phyloP scores from a whole-genome alignment of 1,140 invertebrate genomes.

The Chlorops oryzae region DNA sequence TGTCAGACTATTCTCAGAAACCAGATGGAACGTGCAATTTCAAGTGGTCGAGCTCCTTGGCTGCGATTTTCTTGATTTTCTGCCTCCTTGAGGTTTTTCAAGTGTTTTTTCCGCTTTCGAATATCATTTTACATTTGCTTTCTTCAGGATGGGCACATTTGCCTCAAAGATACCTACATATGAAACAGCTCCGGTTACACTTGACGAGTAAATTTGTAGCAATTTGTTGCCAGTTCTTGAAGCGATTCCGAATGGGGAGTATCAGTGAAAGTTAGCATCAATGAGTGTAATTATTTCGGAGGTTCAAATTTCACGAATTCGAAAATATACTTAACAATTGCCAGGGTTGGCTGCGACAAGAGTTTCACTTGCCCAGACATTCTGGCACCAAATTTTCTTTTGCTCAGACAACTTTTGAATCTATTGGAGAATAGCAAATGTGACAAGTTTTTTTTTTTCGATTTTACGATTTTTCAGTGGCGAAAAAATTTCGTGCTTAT shows the following conservation, averaged over 20 bases:
- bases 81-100: constrained; percentile 1
- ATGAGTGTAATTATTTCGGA: neutral
- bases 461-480: constrained; percentile 1
- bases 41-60: constrained; percentile 9
- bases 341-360: too few species aligned
- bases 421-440: neutral
- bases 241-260: neutral
- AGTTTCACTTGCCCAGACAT: constrained; percentile 40
- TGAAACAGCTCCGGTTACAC: constrained; percentile 17
- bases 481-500: constrained; percentile 1
- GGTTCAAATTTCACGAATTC: too few species aligned
- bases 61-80: constrained; percentile 18
- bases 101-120: constrained; percentile 30
- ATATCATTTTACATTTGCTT: constrained; percentile 25
- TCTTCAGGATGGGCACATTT: too few species aligned
- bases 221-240: constrained; percentile 14
- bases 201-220: constrained; percentile 16
- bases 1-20: constrained; percentile 27
- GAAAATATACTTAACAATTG: too few species aligned
- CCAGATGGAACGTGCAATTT: constrained; percentile 34
- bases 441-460: constrained; percentile 1
- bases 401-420: neutral
- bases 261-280: neutral
- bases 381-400: constrained; percentile 28
- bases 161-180: too few species aligned